Evolutionary conservation across 1,140 invertebrate genomes (phyloP).

Genomic region (Apis cerana): DNA sequence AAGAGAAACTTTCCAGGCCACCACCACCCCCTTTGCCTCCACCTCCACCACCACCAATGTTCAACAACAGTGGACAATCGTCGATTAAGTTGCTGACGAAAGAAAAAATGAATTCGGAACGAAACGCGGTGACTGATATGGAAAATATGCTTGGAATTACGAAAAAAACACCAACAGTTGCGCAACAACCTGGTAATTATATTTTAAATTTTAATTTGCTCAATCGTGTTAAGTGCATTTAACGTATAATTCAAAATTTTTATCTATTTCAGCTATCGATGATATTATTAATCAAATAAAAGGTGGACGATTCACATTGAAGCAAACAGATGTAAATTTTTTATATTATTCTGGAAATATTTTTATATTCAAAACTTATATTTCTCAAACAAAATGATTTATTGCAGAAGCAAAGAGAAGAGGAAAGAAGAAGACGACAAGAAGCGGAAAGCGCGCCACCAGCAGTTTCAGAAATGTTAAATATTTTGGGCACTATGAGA

Average conservation of each 20-base stretch:
- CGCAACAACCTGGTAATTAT: conserved; percentile 75
- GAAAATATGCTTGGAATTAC: conserved; percentile 83
- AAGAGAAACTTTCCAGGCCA: conserved; percentile 74
- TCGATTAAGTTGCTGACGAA: conserved; percentile 73
- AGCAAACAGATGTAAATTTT: conserved; percentile 83
- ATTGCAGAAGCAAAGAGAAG: conserved; percentile 79
- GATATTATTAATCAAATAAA: conserved; percentile 89
- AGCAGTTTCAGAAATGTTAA: conserved; percentile 87
- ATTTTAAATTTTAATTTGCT: conserved; percentile 7
- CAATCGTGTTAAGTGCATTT: neutral
- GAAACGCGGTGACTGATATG: conserved; percentile 82
- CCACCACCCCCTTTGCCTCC: conserved; percentile 77
- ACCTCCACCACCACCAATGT: conserved; percentile 75
- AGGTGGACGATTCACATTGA: conserved; percentile 87
- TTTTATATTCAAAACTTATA: neutral
- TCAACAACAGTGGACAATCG: conserved; percentile 55
- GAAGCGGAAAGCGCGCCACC: conserved; percentile 81
- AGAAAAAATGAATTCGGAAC: conserved; percentile 66
- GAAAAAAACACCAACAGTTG: conserved; percentile 72
- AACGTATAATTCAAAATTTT: neutral
- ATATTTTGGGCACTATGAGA: conserved; percentile 86
- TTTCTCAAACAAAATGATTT: conserved; percentile 24
- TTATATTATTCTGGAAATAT: neutral
- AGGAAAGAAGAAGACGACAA: conserved; percentile 83
- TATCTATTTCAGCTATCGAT: conserved; percentile 83